Evolutionary conservation across 1,140 invertebrate species (phyloP), one percentile per base, ranked within the genome.

Genomic region (Potamilus streckersoni): DNA sequence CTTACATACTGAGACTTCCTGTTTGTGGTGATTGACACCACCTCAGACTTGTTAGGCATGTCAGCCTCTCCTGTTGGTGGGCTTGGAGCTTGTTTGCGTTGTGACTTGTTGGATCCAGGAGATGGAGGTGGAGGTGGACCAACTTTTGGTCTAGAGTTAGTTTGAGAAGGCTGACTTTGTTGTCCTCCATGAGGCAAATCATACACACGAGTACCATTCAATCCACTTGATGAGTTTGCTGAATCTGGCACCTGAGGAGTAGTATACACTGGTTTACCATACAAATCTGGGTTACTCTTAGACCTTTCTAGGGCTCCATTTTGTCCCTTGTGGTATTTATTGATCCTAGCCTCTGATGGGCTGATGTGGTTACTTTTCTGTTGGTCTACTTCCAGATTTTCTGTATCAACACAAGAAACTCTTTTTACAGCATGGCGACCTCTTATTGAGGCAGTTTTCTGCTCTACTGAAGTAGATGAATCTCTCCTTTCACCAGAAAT

Each of bases 381-480:
- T 57, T 55, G 69, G 23, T 75, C 70, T 61, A 60, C 56, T 20
- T 81, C 81, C n/a, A 86, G 64, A 63, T 79, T 79, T 62, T 84
- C 81, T 23, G 84, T 73, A 38, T 85, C 86, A 16, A 85, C 65
- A 78, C 82, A 83, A 2, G 86, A 86, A 8, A 87, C 80, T n/a
- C 86, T 77, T 76, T 87, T 86, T 14, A 83, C 79, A 23, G 84
- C 73, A 70, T 84, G 87, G 59, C 86, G 74, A n/a, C 79, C 81
- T n/a, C 85, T 69, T 16, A 90, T 87, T 4, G 88, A 89, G 16
- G 89, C 89, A 16, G 84, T 86, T 71, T 89, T 89, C 56, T 80
- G 74, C 69, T 81, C 80, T 17, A 73, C 62, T 74, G 74, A 72
- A 17, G 60, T 38, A 38, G 38, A 6, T 38, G 38, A 19, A 65